Evolutionary conservation across 2,113 vertebrate genomes (phyloP), one percentile per base, ranked within the genome.

Genomic region (Callipepla californica): DNA sequence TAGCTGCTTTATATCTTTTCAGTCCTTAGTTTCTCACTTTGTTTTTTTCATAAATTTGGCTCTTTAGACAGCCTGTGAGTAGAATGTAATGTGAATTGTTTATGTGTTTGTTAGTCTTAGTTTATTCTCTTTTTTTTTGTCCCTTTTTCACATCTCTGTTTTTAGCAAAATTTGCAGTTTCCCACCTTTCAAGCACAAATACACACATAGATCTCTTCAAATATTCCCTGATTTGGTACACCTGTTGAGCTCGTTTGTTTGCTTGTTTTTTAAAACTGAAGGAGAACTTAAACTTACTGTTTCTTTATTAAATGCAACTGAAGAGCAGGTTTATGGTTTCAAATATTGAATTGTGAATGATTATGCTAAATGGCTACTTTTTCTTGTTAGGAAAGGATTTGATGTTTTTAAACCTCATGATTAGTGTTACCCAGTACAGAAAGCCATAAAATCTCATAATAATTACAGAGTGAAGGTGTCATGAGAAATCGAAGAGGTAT

Each of bases 231-330:
- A 48, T 65, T 76, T 66, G 12, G 57, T 77, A 30, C 61, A 89
- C 94, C 72, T 93, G 85, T 76, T 81, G 82, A 93, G 13, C 14
- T 18, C 38, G 38, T 36, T 40, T 79, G 4, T 34, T 78, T 45
- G 34, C 32, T 75, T 48, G 9, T 77, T 53, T 68, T 42, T 16
- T 7, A 23, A 65, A 59, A 48, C 22, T 70, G 5, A 67, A 53
- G 59, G 81, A 57, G 13, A 78, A 16, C 18, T 38, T 22, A 4
- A 50, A 57, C 38, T 40, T 68, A 14, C 17, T 76, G 9, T 48
- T 90, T 72, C 6, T 70, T 88, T 79, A n/a, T 66, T 45, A 32
- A 9, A 21, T 88, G 18, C 22, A 30, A 2, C 42, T 81, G 80
- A 73, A 68, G 7, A 45, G 61, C 34, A 63, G 61, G 53, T 4